A percentile compares a stretch with the other conserved stretches of the same genome.
Conservation (phyloP, 2,113 vertebrate genomes). For the Clarias gariepinus region DNA sequence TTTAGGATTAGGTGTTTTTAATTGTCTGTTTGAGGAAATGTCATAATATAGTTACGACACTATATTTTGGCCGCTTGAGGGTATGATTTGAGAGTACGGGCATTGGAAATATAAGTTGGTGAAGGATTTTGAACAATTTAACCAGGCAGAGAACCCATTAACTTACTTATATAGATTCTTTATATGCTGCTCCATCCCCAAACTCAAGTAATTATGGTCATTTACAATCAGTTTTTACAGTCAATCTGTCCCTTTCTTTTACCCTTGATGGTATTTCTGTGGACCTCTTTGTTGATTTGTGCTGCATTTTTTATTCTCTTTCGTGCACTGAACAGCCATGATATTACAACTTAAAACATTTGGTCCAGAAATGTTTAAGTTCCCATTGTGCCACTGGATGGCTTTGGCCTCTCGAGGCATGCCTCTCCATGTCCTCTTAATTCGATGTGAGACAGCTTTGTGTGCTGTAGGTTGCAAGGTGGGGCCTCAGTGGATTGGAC, state of each 20-base stretch:
- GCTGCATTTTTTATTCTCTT: neutral
- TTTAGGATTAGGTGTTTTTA: constrained; percentile 14
- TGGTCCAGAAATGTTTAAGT: too few species aligned
- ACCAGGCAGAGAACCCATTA: neutral
- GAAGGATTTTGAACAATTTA: constrained; percentile 15
- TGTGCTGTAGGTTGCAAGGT: too few species aligned
- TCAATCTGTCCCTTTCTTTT: neutral
- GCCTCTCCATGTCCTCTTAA: too few species aligned
- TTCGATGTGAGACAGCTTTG: too few species aligned
- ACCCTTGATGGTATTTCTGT: neutral
- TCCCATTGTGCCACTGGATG: too few species aligned
- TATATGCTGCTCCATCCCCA: neutral
- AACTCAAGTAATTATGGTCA: neutral
- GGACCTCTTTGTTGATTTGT: neutral
- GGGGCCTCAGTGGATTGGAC: too few species aligned
- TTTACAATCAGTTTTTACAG: constrained; percentile 18
- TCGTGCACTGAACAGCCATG: too few species aligned
- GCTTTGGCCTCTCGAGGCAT: too few species aligned
- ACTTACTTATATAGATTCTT: neutral
- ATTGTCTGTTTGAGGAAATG: constrained; percentile 18
- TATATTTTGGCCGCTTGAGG: constrained; percentile 8
- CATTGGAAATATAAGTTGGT: neutral
- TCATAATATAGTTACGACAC: constrained; percentile 20
- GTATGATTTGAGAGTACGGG: neutral
- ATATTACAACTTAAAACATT: too few species aligned